Base-by-base conservation (phyloP, 2,888 invertebrate species). In the Drosophila tripunctata region DNA sequence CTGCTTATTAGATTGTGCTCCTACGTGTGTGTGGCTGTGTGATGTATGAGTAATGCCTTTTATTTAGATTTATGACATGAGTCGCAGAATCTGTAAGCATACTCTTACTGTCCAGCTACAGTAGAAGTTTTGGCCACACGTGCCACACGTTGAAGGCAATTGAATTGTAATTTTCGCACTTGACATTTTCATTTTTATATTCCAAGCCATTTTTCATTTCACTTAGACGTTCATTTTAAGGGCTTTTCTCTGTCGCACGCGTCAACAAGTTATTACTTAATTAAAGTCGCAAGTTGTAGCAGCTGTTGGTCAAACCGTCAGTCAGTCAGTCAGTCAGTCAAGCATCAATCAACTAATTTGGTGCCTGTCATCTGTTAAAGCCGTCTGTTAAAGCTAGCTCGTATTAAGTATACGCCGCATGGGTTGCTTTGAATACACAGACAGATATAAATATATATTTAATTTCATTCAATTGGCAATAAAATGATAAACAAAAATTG, bases 141-240 rank as follows among this genome's bases (percentile, higher is more conserved):
- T 69, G 67, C 38, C 47, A 44, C 35, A 48, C n/a, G 35, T 63
- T 66, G 64, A 58, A 44, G 64, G 65, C 80, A 75, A 86, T 86
- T 76, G 63, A 80, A 83, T 81, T 83, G 77, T 77, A 61, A 86
- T 82, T 80, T 78, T 69, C 56, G 36, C 12, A 51, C 55, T 69
- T 69, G 77, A 63, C 66, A 47, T 77, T 72, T 66, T 66, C 33
- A 35, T 63, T 70, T 73, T 64, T 12, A 31, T 67, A 33, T 30
- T 36, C 33, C 36, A 5, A 7, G 27, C 10, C 19, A 63, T 67
- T 67, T 75, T 75, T 75, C 61, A 45, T 78, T 64, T 50, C 33
- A 22, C 21, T 54, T 31, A 30, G 19, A 24, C 27, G 30, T 35
- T 24, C 21, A 35, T 52, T 43, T 54, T 54, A 24, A 17, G 31